These are phyloP conservation scores for Lineus longissimus DNA, from an alignment of 1,140 invertebrate genomes.

Conservation along the genomic window DNA sequence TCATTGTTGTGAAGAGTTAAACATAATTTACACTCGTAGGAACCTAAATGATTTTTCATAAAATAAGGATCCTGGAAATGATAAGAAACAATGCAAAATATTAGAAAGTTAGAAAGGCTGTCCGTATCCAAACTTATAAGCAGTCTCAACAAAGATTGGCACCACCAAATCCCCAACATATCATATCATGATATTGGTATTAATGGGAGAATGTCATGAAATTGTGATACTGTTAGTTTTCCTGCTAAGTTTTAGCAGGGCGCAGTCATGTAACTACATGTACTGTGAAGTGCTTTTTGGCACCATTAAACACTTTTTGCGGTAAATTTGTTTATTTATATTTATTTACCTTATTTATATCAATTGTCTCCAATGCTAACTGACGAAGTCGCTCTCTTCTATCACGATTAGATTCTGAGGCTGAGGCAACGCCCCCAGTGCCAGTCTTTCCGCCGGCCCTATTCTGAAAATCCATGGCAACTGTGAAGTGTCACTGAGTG, in stretches of 20 bases:
- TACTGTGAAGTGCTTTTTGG: too few species aligned
- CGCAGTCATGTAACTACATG: not conserved
- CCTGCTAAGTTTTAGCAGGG: too few species aligned
- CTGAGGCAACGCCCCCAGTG: constrained; percentile 95
- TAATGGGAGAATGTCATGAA: too few species aligned
- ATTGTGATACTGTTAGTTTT: too few species aligned
- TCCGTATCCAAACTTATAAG: too few species aligned
- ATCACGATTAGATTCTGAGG: constrained; percentile 96
- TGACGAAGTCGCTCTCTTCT: constrained; percentile 91
- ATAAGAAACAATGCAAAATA: constrained; percentile 15
- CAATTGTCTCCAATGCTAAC: constrained; percentile 96
- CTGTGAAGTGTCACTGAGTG: not conserved
- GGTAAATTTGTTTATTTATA: not conserved
- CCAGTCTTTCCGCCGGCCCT: constrained; percentile 95
- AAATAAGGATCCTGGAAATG: constrained; percentile 62
- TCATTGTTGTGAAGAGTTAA: constrained; percentile 99
- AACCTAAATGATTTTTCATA: constrained; percentile 60
- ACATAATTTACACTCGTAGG: constrained; percentile 99
- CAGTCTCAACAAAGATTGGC: too few species aligned
- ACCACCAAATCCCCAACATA: too few species aligned
- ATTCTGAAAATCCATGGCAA: constrained; percentile 52
- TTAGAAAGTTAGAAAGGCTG: not conserved
- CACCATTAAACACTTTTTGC: too few species aligned
- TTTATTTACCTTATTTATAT: constrained; percentile 77
- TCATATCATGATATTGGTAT: too few species aligned